phyloP scores from a whole-genome alignment of 1,140 invertebrate genomes.

The Drosophila pachea region DNA sequence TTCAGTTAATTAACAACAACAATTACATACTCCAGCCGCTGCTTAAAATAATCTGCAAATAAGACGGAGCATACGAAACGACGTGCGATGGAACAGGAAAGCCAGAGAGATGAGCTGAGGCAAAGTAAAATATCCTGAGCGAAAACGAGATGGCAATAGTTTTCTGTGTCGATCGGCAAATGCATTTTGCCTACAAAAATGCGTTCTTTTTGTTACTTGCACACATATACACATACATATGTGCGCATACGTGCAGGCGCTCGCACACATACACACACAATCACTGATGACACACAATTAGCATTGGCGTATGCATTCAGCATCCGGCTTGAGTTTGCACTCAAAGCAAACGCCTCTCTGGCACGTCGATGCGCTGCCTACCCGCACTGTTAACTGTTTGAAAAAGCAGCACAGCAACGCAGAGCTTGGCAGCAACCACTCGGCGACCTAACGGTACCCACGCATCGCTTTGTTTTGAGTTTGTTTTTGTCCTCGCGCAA shows the following conservation, averaged over 20 bases:
- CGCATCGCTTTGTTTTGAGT: slow-evolving; percentile 66
- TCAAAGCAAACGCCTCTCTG: slow-evolving; percentile 9
- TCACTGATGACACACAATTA: slow-evolving; percentile 1
- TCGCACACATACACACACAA: background rate
- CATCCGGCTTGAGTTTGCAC: slow-evolving; percentile 15
- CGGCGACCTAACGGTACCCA: slow-evolving; percentile 33
- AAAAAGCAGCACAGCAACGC: background rate
- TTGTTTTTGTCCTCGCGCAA: slow-evolving; percentile 57
- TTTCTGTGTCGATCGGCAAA: background rate
- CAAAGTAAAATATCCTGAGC: background rate
- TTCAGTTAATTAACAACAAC: slow-evolving; percentile 74
- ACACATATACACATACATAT: too few species aligned
- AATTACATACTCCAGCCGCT: slow-evolving; percentile 40
- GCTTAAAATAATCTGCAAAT: slow-evolving; percentile 34
- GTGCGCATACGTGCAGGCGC: background rate
- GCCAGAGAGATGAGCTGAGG: background rate
- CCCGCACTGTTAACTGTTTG: background rate
- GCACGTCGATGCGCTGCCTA: too few species aligned
- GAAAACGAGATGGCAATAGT: background rate
- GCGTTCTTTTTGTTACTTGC: background rate
- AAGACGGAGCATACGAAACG: background rate
- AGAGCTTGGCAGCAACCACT: background rate
- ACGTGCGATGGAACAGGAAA: background rate
- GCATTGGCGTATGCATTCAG: slow-evolving; percentile 4
- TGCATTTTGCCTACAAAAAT: slow-evolving; percentile 5